Evolutionary conservation across 2,888 invertebrate genomes (phyloP).

Genomic region (Onchidella celtica): DNA sequence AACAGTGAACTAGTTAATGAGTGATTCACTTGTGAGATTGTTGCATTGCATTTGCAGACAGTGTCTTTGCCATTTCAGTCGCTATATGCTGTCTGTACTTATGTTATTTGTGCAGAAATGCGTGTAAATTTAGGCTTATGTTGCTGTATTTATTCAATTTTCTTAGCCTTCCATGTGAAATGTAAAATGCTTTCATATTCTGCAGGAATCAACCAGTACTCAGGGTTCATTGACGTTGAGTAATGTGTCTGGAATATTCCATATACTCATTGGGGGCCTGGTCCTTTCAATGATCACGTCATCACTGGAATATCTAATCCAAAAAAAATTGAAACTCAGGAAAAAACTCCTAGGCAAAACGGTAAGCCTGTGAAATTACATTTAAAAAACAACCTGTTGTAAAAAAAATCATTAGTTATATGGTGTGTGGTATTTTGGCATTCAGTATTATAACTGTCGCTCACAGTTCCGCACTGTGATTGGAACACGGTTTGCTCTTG

Average conservation of each 20-base stretch:
- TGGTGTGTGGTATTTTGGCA: neutral
- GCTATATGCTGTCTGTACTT: too few relatives aligned
- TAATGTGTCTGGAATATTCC: slow-evolving; percentile 99
- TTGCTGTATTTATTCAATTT: too few relatives aligned
- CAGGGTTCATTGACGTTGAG: slow-evolving; percentile 89
- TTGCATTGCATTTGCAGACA: too few relatives aligned
- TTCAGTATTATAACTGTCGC: neutral
- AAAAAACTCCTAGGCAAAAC: neutral
- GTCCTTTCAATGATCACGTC: slow-evolving; percentile 94
- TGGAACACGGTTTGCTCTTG: neutral
- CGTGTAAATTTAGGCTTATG: too few relatives aligned
- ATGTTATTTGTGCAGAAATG: too few relatives aligned
- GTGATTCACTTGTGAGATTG: too few relatives aligned
- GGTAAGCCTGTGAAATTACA: neutral
- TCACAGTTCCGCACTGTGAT: too few relatives aligned
- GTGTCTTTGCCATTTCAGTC: too few relatives aligned
- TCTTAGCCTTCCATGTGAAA: too few relatives aligned
- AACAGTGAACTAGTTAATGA: too few relatives aligned
- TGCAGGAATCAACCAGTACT: slow-evolving; percentile 53
- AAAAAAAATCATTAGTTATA: too few relatives aligned
- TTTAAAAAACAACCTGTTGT: neutral
- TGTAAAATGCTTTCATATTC: too few relatives aligned
- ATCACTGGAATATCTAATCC: slow-evolving; percentile 93
- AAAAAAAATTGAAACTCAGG: slow-evolving; percentile 51
- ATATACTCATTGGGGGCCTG: slow-evolving; percentile 96